Percentiles rank a stretch among this genome's conserved stretches.
These are phyloP conservation scores for Drosophila mercatorum DNA, from an alignment of 2,888 invertebrate genomes.

Conservation along the genomic window DNA sequence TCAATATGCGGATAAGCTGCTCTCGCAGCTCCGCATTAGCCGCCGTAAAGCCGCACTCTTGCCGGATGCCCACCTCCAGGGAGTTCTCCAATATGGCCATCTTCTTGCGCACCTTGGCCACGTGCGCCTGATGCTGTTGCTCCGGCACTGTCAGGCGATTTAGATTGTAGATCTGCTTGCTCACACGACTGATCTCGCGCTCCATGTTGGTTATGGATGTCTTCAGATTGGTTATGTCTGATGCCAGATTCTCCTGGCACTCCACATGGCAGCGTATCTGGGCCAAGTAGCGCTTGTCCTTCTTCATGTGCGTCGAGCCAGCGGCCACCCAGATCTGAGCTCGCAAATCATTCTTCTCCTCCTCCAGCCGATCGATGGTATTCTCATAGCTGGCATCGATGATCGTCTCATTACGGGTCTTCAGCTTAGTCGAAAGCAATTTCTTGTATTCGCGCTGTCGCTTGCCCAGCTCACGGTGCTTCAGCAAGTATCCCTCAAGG, in stretches of 20 bases:
- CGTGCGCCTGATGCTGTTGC: conserved; percentile 79
- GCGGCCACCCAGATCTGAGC: conserved; percentile 83
- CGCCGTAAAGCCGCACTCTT: conserved; percentile 81
- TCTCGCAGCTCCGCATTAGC: conserved; percentile 78
- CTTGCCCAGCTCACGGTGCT: conserved; percentile 81
- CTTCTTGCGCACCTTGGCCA: conserved; percentile 72
- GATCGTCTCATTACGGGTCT: conserved; percentile 80
- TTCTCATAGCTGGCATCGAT: conserved; percentile 77
- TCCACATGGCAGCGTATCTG: conserved; percentile 79
- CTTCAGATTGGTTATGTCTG: conserved; percentile 79
- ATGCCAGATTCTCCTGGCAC: conserved; percentile 80
- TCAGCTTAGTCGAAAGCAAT: conserved; percentile 74
- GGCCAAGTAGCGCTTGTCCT: conserved; percentile 66
- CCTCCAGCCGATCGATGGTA: conserved; percentile 73
- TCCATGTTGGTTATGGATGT: conserved; percentile 77
- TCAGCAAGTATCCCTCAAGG: conserved; percentile 69
- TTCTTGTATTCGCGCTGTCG: conserved; percentile 83
- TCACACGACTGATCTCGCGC: conserved; percentile 78
- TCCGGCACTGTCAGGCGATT: conserved; percentile 82
- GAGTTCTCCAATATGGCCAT: conserved; percentile 82
- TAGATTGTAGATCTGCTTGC: conserved; percentile 80
- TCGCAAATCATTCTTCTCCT: conserved; percentile 80
- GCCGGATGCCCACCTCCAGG: conserved; percentile 80
- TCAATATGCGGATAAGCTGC: conserved; percentile 78
- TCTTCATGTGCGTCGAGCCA: conserved; percentile 71